Evolutionary conservation across 2,113 vertebrate species (phyloP).

Genomic region (Lampris megalopsis): DNA sequence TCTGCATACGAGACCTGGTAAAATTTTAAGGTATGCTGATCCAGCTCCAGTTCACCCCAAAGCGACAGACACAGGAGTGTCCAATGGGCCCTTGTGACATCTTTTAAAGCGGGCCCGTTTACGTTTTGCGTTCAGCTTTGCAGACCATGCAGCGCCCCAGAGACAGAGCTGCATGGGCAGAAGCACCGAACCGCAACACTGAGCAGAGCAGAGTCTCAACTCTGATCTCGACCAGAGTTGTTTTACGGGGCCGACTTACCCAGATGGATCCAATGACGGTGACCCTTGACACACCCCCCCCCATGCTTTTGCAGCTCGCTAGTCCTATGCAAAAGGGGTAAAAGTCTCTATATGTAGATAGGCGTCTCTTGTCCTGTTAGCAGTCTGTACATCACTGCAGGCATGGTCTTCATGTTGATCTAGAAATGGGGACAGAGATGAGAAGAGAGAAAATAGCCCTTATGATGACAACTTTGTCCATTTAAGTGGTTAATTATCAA

Average conservation of each 20-base stretch:
- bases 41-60: neutral
- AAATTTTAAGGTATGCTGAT: neutral
- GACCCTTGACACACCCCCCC: too few species aligned
- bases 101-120: neutral
- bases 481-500: neutral
- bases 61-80: neutral
- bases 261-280: too few species aligned
- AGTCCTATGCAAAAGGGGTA: neutral
- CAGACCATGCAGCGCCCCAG: neutral
- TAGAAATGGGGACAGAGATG: conserved; percentile 64
- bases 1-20: neutral
- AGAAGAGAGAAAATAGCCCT: neutral
- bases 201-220: neutral
- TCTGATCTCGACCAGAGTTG: too few species aligned
- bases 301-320: neutral
- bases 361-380: conserved; percentile 98
- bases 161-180: neutral
- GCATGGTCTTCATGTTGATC: conserved; percentile 99
- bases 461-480: conserved; percentile 9
- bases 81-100: neutral
- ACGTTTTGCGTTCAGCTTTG: neutral
- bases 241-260: too few species aligned
- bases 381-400: conserved; percentile 98
- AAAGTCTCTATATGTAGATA: conserved; percentile 88
- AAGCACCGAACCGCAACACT: neutral